Base-by-base conservation (phyloP, 1,140 invertebrate genomes). In the Bradysia coprophila region DNA sequence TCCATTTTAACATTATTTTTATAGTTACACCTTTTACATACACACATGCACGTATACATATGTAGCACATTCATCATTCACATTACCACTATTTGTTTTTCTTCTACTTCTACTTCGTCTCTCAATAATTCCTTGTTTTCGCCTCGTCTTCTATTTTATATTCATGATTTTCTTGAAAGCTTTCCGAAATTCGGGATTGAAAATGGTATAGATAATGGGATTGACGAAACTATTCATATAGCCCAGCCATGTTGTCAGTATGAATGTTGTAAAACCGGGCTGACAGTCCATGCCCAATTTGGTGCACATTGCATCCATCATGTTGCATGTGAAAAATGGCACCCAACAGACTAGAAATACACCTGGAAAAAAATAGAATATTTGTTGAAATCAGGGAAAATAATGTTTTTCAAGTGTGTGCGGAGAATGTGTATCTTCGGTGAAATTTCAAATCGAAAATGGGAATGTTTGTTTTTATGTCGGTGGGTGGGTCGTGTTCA, bases 141-240 rank as follows among this genome's bases (percentile, higher is more conserved):
- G n/a, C n/a, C n/a, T n/a, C n/a, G n/a, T n/a, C n/a, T n/a, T n/a
- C 18, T 38, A 38, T 19, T 38, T 38, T n/a, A 18, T 38, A 19
- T 18, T 18, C 61, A 96, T 78, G 44, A 98, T 76, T 63, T 93
- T 95, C 56, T 92, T 90, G 66, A 98, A 99, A 24, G 95, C 94
- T 71, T 97, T 96, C 43, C 95, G 73, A 65, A 98, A 99, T 64
- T 99, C 95, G 3, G 90, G 86, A 68, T 99, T 98, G 71, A 98
- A 98, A 55, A 99, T 96, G 32, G 95, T 98, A 63, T 98, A 98
- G 61, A 98, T 98, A 46, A 98, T 82, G 3, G 93, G 93, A 68
- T 97, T 98, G 43, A 97, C 82, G 56, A 91, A 95, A 55, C 80
- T 94, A 68, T 98, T 99, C 69, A 98, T 92, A 66, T 97, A 99